Evolutionary conservation across 2,888 invertebrate genomes (phyloP).

Genomic region (Hedya salicella): DNA sequence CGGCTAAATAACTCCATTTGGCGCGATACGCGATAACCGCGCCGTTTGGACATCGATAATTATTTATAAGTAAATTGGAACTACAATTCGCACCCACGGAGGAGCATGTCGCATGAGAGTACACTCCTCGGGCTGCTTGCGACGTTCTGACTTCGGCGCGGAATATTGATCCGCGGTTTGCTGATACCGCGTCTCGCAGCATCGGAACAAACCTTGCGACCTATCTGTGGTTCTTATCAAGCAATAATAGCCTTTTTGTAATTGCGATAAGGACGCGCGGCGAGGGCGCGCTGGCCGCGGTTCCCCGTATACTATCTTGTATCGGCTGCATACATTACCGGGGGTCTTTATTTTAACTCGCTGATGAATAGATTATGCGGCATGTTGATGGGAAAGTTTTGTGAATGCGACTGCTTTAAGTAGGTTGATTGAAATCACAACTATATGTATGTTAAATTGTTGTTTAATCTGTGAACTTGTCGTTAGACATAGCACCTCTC

Average conservation of each 20-base stretch:
- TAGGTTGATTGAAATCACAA: constrained; percentile 16
- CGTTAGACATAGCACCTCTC: no score
- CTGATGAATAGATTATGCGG: constrained; percentile 37
- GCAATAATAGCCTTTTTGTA: constrained; percentile 3
- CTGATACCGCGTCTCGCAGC: constrained; percentile 16
- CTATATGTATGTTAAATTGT: not conserved
- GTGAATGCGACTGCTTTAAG: constrained; percentile 20
- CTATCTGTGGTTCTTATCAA: constrained; percentile 1
- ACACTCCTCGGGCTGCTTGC: not conserved
- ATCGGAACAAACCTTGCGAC: not conserved
- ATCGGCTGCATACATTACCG: constrained; percentile 41
- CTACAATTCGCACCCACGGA: constrained; percentile 58
- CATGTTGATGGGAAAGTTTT: constrained; percentile 20
- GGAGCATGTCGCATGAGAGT: constrained; percentile 21
- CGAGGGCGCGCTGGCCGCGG: not conserved
- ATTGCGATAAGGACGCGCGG: constrained; percentile 6
- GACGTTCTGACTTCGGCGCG: not conserved
- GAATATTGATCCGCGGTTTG: constrained; percentile 27
- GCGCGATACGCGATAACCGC: constrained; percentile 62
- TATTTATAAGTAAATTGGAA: constrained; percentile 71
- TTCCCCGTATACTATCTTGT: constrained; percentile 33
- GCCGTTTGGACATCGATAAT: constrained; percentile 66
- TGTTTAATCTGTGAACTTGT: not conserved
- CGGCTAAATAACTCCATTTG: constrained; percentile 59
- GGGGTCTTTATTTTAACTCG: constrained; percentile 33